Percentiles rank a stretch among this genome's conserved stretches.
phyloP scores from a whole-genome alignment of 2,113 vertebrate species.

The Gymnobelideus leadbeateri region DNA sequence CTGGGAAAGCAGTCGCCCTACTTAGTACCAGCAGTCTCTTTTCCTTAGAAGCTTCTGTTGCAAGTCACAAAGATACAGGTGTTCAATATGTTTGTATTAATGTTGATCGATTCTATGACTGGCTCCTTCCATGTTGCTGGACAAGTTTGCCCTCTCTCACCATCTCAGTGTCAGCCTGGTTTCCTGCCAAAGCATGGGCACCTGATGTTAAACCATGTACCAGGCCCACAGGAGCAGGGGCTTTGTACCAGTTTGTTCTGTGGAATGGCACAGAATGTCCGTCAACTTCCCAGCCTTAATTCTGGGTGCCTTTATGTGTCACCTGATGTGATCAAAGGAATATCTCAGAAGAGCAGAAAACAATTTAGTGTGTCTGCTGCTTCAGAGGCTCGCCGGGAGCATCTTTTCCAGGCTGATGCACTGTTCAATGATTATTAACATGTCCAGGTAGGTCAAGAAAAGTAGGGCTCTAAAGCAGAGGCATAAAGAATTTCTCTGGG shows the following conservation, averaged over 20 bases:
- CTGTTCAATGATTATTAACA: background rate
- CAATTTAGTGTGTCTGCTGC: background rate
- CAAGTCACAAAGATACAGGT: background rate
- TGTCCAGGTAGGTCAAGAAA: conserved; percentile 62
- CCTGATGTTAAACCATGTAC: conserved; percentile 9
- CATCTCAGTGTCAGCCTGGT: background rate
- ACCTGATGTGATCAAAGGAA: background rate
- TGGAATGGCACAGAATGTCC: background rate
- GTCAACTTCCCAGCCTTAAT: conserved; percentile 11
- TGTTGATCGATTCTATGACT: background rate
- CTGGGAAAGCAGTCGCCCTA: background rate
- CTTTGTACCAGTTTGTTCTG: background rate
- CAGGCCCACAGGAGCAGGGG: background rate
- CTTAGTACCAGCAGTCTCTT: background rate
- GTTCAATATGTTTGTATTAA: background rate
- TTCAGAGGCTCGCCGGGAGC: conserved; percentile 11
- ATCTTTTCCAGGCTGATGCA: conserved; percentile 12
- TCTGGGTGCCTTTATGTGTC: background rate
- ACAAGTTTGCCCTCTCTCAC: background rate
- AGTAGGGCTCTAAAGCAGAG: conserved; percentile 32
- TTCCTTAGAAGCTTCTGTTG: background rate
- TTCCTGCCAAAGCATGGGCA: background rate
- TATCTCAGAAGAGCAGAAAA: conserved; percentile 19
- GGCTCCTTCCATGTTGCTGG: background rate
- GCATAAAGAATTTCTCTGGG: conserved; percentile 30